Base-by-base conservation (phyloP, 2,888 invertebrate species). In the Dicycla oo region DNA sequence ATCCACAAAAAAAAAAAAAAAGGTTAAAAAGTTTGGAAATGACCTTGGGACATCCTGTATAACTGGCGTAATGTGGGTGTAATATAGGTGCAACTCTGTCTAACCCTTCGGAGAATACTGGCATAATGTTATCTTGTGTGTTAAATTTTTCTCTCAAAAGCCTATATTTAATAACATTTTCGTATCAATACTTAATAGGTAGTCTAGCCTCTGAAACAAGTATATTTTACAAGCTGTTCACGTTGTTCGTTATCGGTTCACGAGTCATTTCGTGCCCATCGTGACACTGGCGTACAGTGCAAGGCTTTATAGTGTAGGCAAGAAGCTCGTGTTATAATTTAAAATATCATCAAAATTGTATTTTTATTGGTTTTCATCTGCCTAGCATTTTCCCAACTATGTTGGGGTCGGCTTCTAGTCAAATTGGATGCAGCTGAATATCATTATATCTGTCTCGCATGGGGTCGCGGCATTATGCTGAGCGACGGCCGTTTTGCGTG, bases 211-310 rank as follows among this genome's bases (percentile, higher is more conserved):
- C 57, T 72, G 57, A 43, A 74, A 75, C 73, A 74, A 74, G 18
- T 72, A 74, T 64, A 80, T 80, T 79, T 73, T 63, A 73, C 65
- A 85, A 85, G 73, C 81, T 77, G 61, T 79, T 75, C 81, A 83
- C 83, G 81, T 75, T 73, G 43, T 75, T 66, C 82, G 73, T 75
- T 84, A 84, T 84, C 85, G 23, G 72, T 85, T 85, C 77, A 82
- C 84, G 78, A 81, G 74, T 81, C 85, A 85, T 86, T 85, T 86
- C 84, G 69, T 78, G 75, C 77, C 45, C 76, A 84, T 84, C 75
- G 75, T 40, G 72, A 75, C 82, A 85, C 82, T 65, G 70, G 71
- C 77, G 80, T 73, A 83, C 75, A 64, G 54, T 82, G 72, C 69
- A 73, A 69, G 66, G 64, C 53, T 75, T 79, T 72, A 81, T 56